Evolutionary conservation across 30 jellyfish, hydroid and myxozoan genomes (phyloP), one percentile per base, ranked within the genome.

Genomic region (Morbakka virulenta): DNA sequence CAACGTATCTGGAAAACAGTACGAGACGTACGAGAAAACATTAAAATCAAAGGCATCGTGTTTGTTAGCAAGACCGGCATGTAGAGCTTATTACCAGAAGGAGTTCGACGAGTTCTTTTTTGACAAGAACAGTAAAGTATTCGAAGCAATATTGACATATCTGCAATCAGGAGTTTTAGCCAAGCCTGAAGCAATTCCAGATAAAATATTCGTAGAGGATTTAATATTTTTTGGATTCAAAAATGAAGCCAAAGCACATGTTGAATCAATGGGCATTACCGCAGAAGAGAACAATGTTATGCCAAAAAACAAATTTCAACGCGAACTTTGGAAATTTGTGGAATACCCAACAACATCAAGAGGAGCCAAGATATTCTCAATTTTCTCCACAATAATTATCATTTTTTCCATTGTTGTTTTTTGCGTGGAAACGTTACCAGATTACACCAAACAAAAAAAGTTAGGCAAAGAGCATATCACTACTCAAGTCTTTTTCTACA

Each of bases 371-470:
- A 32, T 61, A 1, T 64, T 88, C 25, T 68, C 91, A 52, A 3
- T 69, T 70, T 36, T 88, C n/a, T 74, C 95, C 0, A 81, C 95
- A 24, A 41, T 76, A 50, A 64, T 82, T 17, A 88, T 88, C 48
- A 64, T 80, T 17, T 28, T 88, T 20, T 88, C 97, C n/a, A 81
- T 88, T 26, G 68, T 81, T 65, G 86, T 80, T 17, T 88, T 81
- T 47, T 82, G 95, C 74, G 80, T 81, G 52, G 97, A 88, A 69
- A 88, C 95, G 0, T 35, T 88, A 69, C 97, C 97, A 52, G 74
- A 67, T 33, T 84, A 74, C 32, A n/a, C 49, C 31, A 62, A 30
- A 51, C 82, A 72, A 11, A 2, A 22, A 22, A 1, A 41, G 0
- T 61, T 85, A 33, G 50, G 29, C 21, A 66, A 33, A 21, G 67